Evolutionary conservation across 2,113 vertebrate genomes (phyloP), one percentile per base, ranked within the genome.

Genomic region (Oostethus manadensis): DNA sequence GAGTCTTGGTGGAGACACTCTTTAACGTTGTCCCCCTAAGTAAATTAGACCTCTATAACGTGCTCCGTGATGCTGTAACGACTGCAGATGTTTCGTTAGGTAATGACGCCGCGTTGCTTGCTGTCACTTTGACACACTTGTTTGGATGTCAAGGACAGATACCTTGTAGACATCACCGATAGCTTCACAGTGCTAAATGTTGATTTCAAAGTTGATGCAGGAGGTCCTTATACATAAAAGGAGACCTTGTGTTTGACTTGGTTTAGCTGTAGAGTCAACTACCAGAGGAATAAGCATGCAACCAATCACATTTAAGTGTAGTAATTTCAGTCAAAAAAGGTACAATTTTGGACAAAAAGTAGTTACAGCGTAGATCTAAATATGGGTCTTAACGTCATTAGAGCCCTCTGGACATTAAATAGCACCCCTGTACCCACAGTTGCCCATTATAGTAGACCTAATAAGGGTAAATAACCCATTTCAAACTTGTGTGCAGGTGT

Each of bases 11-110:
- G 20, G 46, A 70, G 68, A 61, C 60, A 60, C 61, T 70, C 58
- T 66, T 70, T 33, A 33, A 70, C 60, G 53, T 67, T 73, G n/a
- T 70, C 35, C 51, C 14, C 3, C 56, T 78, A 81, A 77, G 20
- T 84, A 66, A 81, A 82, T 87, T 86, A 81, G 64, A 62, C 73
- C 58, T 68, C 48, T 49, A 33, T 80, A 65, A 68, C 71, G 53
- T 73, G 71, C 45, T 44, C 69, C 58, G 57, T 84, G 74, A 71
- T 58, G 66, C 55, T 62, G 73, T 84, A 83, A 83, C 83, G 78
- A 70, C 59, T 49, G 65, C 75, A 68, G 72, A 86, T 80, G 70
- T 70, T 80, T 60, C 49, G 51, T 53, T 9, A 53, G 70, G 68
- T 79, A 82, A 79, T 71, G 73, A 68, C 53, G 59, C 50, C 10